phyloP scores from a whole-genome alignment of 2,113 vertebrate species.

The Gymnocephalus cernua region DNA sequence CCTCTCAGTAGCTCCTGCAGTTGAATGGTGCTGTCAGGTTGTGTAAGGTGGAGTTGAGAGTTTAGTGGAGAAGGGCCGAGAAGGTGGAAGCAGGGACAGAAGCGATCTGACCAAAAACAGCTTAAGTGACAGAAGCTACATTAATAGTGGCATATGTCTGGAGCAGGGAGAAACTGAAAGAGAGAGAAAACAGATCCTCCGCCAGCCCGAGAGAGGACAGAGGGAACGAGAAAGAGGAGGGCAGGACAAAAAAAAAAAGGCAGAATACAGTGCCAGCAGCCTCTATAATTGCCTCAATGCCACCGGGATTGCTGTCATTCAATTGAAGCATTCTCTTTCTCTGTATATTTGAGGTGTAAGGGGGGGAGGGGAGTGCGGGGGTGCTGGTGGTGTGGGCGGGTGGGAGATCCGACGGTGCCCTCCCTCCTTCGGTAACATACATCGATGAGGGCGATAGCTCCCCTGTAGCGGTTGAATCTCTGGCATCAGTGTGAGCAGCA shows the following conservation, averaged over 20 bases:
- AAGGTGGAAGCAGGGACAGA: conserved; percentile 46
- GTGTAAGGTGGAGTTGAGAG: conserved; percentile 23
- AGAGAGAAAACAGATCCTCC: conserved; percentile 58
- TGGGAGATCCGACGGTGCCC: conserved; percentile 60
- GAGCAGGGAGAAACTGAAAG: conserved; percentile 60
- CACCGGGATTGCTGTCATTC: conserved; percentile 80
- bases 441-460: conserved; percentile 60
- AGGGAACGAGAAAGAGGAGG: conserved; percentile 40
- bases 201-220: conserved; percentile 42
- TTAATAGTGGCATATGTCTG: conserved; percentile 83
- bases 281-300: conserved; percentile 82
- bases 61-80: conserved; percentile 15
- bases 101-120: conserved; percentile 76
- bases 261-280: conserved; percentile 68
- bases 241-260: conserved; percentile 27
- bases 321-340: conserved; percentile 77
- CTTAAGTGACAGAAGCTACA: conserved; percentile 83
- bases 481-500: conserved; percentile 63
- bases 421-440: conserved; percentile 52
- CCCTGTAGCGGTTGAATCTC: conserved; percentile 74
- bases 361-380: not conserved
- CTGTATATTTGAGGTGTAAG: conserved; percentile 56
- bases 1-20: conserved; percentile 31
- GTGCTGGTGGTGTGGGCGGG: conserved; percentile 48
- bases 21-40: conserved; percentile 22